A percentile compares a stretch with the other conserved stretches of the same genome.
Conservation (phyloP, 2,888 invertebrate genomes). For the Amiota mariae region DNA sequence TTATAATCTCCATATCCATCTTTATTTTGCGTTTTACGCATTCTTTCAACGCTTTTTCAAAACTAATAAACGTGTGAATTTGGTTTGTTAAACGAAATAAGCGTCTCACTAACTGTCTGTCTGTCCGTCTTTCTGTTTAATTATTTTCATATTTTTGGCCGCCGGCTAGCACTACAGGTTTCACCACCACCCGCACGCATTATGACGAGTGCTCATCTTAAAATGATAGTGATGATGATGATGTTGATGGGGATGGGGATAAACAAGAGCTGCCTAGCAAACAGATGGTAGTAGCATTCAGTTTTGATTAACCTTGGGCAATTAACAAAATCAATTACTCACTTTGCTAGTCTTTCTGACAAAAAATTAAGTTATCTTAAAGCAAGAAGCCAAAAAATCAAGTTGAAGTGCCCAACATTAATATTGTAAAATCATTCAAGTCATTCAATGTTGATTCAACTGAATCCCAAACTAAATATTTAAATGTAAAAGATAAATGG, state of each 20-base stretch:
- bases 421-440: neutral
- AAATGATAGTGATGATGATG: neutral
- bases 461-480: too few relatives aligned
- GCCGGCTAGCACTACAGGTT: neutral
- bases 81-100: constrained; percentile 25
- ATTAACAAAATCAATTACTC: constrained; percentile 38
- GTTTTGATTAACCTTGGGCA: constrained; percentile 55
- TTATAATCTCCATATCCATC: constrained; percentile 18
- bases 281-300: neutral
- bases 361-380: too few relatives aligned
- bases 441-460: too few relatives aligned
- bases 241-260: neutral
- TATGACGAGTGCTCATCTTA: too few relatives aligned
- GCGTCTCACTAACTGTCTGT: too few relatives aligned
- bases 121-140: too few relatives aligned
- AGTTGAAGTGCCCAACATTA: constrained; percentile 15
- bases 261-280: neutral
- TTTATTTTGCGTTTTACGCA: constrained; percentile 37
- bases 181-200: neutral
- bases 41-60: constrained; percentile 43
- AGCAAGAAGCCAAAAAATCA: too few relatives aligned
- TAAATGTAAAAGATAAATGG: too few relatives aligned
- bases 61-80: constrained; percentile 64
- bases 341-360: constrained; percentile 5
- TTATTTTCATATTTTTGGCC: constrained; percentile 19